Conservation (phyloP, 2,113 vertebrate genomes). For the Lutjanus erythropterus region DNA sequence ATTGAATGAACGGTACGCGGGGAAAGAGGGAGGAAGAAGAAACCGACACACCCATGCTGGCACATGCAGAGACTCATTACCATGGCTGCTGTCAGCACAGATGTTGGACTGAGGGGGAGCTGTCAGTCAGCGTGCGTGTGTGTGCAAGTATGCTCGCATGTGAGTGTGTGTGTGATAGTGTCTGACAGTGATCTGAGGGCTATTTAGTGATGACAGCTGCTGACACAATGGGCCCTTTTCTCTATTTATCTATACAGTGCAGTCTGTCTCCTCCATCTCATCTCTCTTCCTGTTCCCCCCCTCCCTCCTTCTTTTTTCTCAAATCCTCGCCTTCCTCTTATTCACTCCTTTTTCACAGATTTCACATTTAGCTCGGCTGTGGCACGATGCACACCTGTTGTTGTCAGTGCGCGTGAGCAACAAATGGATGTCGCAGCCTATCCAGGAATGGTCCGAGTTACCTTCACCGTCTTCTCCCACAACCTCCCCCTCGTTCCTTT, state of each 20-base stretch:
- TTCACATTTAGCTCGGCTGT: slow-evolving; percentile 40
- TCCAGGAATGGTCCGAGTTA: slow-evolving; percentile 32
- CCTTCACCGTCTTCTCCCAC: slow-evolving; percentile 23
- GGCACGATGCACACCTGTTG: slow-evolving; percentile 73
- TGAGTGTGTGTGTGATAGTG: slow-evolving; percentile 41
- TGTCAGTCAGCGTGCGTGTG: slow-evolving; percentile 76
- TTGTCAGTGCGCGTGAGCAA: slow-evolving; percentile 50
- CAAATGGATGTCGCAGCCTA: slow-evolving; percentile 54
- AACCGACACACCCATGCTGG: slow-evolving; percentile 76
- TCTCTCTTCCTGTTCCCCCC: slow-evolving; percentile 63
- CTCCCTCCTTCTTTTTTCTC: slow-evolving; percentile 11
- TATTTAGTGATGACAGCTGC: slow-evolving; percentile 83
- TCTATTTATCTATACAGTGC: slow-evolving; percentile 77
- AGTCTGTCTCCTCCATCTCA: slow-evolving; percentile 74
- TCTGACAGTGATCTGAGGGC: slow-evolving; percentile 80
- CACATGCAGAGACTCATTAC: slow-evolving; percentile 82
- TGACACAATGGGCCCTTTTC: slow-evolving; percentile 81
- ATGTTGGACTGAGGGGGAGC: slow-evolving; percentile 84
- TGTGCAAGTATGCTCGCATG: slow-evolving; percentile 43
- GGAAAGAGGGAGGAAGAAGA: slow-evolving; percentile 62
- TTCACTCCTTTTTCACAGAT: slow-evolving; percentile 51
- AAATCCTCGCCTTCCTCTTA: slow-evolving; percentile 49
- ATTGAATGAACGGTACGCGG: slow-evolving; percentile 61
- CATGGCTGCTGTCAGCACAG: slow-evolving; percentile 84
- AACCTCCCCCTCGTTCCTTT: slow-evolving; percentile 2